These are phyloP conservation scores for Butorides virescens DNA, from an alignment of 2,113 vertebrate genomes.

Conservation along the genomic window DNA sequence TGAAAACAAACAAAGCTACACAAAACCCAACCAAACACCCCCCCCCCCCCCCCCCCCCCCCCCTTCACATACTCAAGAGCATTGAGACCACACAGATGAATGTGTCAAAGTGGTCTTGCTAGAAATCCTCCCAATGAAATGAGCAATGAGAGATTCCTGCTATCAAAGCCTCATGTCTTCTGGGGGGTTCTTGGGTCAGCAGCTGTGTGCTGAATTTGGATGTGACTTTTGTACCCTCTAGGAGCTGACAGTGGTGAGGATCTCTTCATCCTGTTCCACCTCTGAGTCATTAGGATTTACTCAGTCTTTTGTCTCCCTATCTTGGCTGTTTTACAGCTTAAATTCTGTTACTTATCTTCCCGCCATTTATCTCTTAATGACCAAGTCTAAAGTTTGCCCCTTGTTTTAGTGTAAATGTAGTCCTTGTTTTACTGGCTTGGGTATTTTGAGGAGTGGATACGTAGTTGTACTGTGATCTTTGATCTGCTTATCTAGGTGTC, in stretches of 20 bases:
- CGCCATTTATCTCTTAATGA: not conserved
- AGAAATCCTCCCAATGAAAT: not conserved
- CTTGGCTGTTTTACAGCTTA: not conserved
- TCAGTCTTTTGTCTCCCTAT: not conserved
- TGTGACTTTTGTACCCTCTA: not conserved
- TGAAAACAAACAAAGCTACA: not conserved
- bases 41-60: too few relatives aligned
- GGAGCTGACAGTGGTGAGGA: not conserved
- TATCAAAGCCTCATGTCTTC: not conserved
- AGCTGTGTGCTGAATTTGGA: not conserved
- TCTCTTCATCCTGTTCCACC: not conserved
- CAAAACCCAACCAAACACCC: not conserved
- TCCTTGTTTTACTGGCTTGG: not conserved
- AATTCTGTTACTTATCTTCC: not conserved
- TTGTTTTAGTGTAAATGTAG: not conserved
- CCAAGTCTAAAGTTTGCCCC: not conserved
- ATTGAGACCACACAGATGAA: not conserved
- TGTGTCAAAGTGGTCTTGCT: not conserved
- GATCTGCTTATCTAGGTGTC: not conserved
- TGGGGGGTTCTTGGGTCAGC: not conserved
- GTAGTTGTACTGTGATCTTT: not conserved
- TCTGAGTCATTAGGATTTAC: not conserved
- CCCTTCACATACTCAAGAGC: accelerated
- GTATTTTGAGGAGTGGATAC: not conserved
- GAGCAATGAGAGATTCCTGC: not conserved